Percentiles rank a stretch among this genome's conserved stretches.
phyloP scores from a whole-genome alignment of 2,113 vertebrate genomes.

The Gopherus evgoodei region DNA sequence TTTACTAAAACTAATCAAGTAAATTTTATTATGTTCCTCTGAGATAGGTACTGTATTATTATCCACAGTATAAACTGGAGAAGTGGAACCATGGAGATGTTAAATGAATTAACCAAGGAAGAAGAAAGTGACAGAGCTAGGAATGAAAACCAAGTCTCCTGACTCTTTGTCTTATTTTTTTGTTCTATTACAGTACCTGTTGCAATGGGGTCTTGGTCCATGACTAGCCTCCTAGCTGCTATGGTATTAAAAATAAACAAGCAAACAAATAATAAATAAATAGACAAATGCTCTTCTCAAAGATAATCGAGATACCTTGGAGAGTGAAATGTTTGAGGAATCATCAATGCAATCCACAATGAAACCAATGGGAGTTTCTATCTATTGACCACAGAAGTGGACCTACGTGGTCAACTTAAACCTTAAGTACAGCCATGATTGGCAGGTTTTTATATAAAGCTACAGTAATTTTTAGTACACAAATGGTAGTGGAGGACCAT shows the following conservation, averaged over 20 bases:
- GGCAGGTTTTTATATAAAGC: neutral
- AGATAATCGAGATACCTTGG: fast-evolving
- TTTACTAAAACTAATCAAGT: neutral
- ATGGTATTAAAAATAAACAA: neutral
- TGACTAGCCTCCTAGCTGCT: neutral
- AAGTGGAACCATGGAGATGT: neutral
- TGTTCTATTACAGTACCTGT: neutral
- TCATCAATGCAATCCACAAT: neutral
- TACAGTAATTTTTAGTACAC: neutral
- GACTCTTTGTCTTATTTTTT: neutral
- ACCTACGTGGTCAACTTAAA: neutral
- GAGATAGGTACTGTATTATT: neutral
- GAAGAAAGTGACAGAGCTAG: neutral
- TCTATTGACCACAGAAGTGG: fast-evolving
- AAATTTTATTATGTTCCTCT: neutral
- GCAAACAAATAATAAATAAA: neutral
- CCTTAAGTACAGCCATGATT: neutral
- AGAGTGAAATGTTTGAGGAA: fast-evolving
- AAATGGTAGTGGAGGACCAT: neutral
- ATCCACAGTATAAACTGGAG: neutral
- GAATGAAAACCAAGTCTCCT: neutral
- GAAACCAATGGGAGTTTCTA: neutral
- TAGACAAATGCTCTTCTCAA: neutral
- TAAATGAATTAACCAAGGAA: neutral
- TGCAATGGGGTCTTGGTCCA: neutral